Conservation (phyloP, 2,888 invertebrate species). For the Camptogramma bilineatum region DNA sequence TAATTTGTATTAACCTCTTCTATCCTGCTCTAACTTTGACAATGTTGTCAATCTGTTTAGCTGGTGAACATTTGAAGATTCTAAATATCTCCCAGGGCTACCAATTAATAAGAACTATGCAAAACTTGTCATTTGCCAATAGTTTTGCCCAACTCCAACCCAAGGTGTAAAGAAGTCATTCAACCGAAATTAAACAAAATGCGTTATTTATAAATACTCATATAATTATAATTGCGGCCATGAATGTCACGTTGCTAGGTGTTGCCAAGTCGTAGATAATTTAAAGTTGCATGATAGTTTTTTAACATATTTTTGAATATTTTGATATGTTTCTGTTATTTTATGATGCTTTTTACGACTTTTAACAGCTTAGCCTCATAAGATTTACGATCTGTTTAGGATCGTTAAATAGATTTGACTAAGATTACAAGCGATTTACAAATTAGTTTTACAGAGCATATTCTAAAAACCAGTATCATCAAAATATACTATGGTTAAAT, state of each 20-base stretch:
- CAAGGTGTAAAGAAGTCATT: constrained; percentile 13
- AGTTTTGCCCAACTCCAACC: neutral
- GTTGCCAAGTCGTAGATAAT: neutral
- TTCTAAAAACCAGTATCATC: neutral
- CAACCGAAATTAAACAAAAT: constrained; percentile 4
- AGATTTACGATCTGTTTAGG: neutral
- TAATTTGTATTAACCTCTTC: no score
- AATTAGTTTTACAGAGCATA: neutral
- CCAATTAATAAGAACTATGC: no score
- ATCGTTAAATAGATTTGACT: neutral
- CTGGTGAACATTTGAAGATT: no score
- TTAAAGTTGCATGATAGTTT: neutral
- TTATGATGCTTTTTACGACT: neutral
- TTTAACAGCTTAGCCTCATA: neutral
- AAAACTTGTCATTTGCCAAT: no score
- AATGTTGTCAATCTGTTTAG: no score
- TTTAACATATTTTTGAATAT: neutral
- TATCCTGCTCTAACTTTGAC: no score
- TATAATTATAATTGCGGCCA: constrained; percentile 8
- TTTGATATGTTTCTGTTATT: neutral
- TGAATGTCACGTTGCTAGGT: constrained; percentile 10
- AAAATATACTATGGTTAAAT: no score
- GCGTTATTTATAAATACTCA: no score
- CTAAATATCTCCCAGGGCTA: no score
- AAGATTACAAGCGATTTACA: neutral